These are phyloP conservation scores for Wiebesia pumilae DNA, from an alignment of 1,140 invertebrate species.

Conservation along the genomic window DNA sequence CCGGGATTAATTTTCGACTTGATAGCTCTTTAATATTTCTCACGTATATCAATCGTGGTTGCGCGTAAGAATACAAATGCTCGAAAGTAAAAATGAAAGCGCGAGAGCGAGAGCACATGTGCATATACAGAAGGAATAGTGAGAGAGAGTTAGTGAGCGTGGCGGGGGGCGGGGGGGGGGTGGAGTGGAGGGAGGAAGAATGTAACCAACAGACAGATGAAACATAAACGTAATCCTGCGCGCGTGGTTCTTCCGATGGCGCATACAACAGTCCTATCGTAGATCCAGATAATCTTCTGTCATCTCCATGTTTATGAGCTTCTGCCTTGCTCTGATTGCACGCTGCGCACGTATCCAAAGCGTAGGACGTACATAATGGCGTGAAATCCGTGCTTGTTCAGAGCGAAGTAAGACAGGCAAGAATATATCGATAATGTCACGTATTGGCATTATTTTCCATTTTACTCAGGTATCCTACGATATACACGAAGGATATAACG, in stretches of 20 bases:
- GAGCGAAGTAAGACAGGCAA: neutral
- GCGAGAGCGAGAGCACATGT: neutral
- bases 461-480: constrained; percentile 18
- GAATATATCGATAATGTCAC: constrained; percentile 14
- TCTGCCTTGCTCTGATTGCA: constrained; percentile 62
- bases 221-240: constrained; percentile 67
- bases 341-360: neutral
- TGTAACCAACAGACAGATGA: constrained; percentile 28
- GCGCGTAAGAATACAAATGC: neutral
- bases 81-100: neutral
- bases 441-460: constrained; percentile 32
- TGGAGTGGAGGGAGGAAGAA: no score
- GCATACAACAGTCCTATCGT: constrained; percentile 54
- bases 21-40: constrained; percentile 43
- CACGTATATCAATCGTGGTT: neutral
- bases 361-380: constrained; percentile 54
- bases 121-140: neutral
- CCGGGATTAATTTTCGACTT: constrained; percentile 37
- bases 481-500: neutral
- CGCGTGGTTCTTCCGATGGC: constrained; percentile 59
- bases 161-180: no score
- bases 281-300: constrained; percentile 69
- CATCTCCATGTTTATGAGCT: constrained; percentile 69
- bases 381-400: neutral
- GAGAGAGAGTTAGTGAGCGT: constrained; percentile 4